These are phyloP conservation scores for Colletes gigas DNA, from an alignment of 1,140 invertebrate genomes.

Conservation along the genomic window DNA sequence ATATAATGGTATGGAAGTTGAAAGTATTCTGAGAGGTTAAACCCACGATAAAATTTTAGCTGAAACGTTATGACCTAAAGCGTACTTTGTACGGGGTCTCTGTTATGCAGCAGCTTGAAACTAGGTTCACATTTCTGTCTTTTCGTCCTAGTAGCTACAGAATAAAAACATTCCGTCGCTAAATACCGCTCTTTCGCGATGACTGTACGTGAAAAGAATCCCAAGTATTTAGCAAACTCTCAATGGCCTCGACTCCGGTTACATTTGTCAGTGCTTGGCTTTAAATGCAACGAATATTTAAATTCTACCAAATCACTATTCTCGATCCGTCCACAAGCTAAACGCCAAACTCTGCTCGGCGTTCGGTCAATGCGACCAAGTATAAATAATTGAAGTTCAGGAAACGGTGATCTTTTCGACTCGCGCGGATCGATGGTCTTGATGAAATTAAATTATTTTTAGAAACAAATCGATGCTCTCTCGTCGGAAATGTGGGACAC, in stretches of 20 bases:
- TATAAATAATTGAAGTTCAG: constrained; percentile 24
- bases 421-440: neutral
- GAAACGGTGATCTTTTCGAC: neutral
- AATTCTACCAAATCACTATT: constrained; percentile 20
- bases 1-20: neutral
- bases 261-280: constrained; percentile 8
- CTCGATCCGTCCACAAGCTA: constrained; percentile 10
- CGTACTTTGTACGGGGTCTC: neutral
- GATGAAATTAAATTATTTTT: constrained; percentile 31
- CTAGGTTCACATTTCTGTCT: neutral
- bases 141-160: neutral
- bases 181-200: neutral
- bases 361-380: neutral
- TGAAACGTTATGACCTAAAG: neutral
- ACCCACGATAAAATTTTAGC: neutral
- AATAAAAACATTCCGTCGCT: constrained; percentile 4
- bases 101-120: neutral
- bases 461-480: neutral
- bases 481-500: neutral
- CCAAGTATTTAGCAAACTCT: neutral
- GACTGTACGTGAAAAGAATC: constrained; percentile 27
- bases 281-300: constrained; percentile 23
- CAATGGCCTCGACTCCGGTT: neutral
- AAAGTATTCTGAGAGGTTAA: neutral
- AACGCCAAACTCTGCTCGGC: neutral